These are phyloP conservation scores for Alligator sinensis DNA, from an alignment of 2,113 vertebrate species.

Conservation along the genomic window DNA sequence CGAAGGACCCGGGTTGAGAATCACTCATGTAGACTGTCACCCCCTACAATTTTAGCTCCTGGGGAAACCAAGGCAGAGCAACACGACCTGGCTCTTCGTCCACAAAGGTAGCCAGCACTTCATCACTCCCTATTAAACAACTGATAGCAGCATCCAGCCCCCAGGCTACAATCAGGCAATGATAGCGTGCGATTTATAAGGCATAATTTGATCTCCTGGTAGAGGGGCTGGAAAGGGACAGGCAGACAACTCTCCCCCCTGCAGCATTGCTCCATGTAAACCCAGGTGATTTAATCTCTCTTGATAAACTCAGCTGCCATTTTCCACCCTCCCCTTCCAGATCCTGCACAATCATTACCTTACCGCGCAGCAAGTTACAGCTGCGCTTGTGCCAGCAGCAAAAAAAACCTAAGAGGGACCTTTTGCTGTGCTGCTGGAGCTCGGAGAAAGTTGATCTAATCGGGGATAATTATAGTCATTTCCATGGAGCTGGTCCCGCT, in stretches of 20 bases:
- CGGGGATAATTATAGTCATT: neutral
- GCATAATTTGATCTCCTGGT: rapidly evolving
- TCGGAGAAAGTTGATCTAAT: neutral
- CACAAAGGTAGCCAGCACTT: neutral
- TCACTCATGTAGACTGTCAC: too few species aligned
- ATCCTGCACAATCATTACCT: neutral
- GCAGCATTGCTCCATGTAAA: neutral
- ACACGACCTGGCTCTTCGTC: rapidly evolving
- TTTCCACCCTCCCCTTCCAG: neutral
- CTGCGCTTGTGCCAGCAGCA: rapidly evolving
- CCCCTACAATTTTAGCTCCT: neutral
- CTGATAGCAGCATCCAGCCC: neutral
- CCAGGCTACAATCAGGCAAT: neutral
- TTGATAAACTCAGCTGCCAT: neutral
- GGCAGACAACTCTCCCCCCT: rapidly evolving
- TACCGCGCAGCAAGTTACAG: rapidly evolving
- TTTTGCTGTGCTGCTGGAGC: neutral
- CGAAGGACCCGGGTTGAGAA: too few species aligned
- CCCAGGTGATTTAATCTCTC: neutral
- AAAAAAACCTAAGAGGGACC: neutral
- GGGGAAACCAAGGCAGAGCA: rapidly evolving
- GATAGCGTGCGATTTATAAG: neutral
- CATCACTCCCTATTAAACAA: neutral
- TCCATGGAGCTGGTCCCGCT: rapidly evolving
- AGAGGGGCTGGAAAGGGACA: neutral